These are phyloP conservation scores for Okapia johnstoni DNA, from an alignment of 2,113 vertebrate genomes.

Conservation along the genomic window DNA sequence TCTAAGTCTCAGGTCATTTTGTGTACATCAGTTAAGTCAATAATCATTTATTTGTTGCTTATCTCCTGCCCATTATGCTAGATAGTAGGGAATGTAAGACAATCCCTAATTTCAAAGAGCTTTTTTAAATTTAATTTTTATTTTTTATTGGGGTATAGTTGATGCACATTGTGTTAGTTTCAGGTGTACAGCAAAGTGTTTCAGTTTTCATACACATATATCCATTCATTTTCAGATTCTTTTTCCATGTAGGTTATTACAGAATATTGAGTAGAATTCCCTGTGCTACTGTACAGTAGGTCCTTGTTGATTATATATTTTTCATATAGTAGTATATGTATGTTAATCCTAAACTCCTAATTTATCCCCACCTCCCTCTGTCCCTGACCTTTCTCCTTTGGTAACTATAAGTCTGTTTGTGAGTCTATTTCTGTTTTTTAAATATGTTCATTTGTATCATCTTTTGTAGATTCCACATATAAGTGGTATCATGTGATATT, in stretches of 20 bases:
- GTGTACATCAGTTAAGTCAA: neutral
- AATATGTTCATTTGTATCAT: neutral
- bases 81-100: neutral
- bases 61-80: neutral
- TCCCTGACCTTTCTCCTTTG: neutral
- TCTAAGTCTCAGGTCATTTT: neutral
- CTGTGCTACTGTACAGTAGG: neutral
- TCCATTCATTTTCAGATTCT: neutral
- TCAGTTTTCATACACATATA: neutral
- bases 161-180: neutral
- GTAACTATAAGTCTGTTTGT: neutral
- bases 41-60: neutral
- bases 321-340: neutral
- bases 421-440: neutral
- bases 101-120: neutral
- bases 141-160: neutral
- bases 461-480: neutral
- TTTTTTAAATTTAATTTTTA: neutral
- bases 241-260: neutral
- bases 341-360: neutral
- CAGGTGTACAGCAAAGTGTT: neutral
- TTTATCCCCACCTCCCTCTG: neutral
- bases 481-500: neutral
- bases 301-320: neutral
- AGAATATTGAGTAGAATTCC: neutral